Percentiles rank a stretch among this genome's conserved stretches.
phyloP scores from a whole-genome alignment of 2,888 invertebrate species.

The Coleophora deauratella region DNA sequence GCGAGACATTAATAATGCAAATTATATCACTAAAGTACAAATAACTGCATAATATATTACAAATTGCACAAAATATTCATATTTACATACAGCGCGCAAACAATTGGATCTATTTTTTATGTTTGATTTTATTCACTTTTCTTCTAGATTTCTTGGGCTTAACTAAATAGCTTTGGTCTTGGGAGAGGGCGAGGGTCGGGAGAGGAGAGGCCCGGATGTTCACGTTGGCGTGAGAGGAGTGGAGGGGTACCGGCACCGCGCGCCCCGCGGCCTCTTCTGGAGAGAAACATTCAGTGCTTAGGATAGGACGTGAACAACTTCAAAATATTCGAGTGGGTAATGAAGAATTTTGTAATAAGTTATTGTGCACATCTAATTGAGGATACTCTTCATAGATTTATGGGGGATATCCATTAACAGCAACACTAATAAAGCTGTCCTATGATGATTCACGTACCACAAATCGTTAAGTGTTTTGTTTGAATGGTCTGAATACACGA shows the following conservation, averaged over 20 bases:
- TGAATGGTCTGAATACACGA: conserved; percentile 28
- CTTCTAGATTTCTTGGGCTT: conserved; percentile 29
- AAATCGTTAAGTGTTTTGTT: conserved; percentile 24
- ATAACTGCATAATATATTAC: conserved; percentile 35
- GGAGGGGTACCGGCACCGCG: conserved; percentile 49
- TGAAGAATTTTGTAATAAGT: no score
- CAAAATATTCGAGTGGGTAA: no score
- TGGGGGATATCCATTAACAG: no score
- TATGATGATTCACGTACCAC: conserved; percentile 30
- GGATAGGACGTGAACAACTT: no score
- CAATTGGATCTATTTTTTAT: conserved; percentile 12
- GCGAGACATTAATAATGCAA: conserved; percentile 20
- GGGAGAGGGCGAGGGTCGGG: conserved; percentile 17
- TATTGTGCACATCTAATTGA: no score
- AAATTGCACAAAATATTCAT: conserved; percentile 26
- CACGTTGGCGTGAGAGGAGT: conserved; percentile 47
- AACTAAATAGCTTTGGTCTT: conserved; percentile 37
- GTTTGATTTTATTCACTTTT: conserved; percentile 25
- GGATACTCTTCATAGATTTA: no score
- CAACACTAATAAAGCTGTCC: no score
- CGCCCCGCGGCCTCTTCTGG: conserved; percentile 32
- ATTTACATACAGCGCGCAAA: no score
- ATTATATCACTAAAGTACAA: conserved; percentile 22
- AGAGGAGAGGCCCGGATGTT: conserved; percentile 38
- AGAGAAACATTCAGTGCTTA: conserved; percentile 10